Conservation (phyloP, 2,113 vertebrate genomes). For the Barnardius zonarius region DNA sequence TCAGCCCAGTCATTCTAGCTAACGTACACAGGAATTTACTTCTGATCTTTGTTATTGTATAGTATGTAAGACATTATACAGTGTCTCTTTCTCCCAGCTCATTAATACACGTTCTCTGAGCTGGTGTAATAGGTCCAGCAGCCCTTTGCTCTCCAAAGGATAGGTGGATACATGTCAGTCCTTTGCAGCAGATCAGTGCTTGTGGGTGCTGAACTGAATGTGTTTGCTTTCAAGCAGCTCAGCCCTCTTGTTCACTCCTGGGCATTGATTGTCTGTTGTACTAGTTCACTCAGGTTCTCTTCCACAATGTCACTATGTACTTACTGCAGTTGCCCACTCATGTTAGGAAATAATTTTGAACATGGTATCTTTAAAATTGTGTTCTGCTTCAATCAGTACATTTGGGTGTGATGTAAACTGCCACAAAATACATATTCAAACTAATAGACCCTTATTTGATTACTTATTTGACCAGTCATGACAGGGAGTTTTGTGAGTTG, state of each 20-base stretch:
- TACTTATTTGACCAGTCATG: not conserved
- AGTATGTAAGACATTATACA: not conserved
- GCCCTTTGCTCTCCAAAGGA: not conserved
- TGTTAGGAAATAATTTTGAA: not conserved
- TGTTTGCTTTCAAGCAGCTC: not conserved
- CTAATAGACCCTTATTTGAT: not conserved
- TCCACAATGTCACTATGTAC: not conserved
- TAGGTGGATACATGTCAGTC: not conserved
- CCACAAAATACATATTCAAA: not conserved
- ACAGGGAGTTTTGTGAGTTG: not conserved
- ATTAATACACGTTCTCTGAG: not conserved
- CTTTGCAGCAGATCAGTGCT: not conserved
- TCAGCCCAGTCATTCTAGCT: not conserved
- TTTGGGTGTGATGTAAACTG: not conserved
- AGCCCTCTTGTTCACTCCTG: not conserved
- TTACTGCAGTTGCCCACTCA: not conserved
- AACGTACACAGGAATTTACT: not conserved
- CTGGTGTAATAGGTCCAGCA: not conserved
- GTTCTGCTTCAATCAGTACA: not conserved
- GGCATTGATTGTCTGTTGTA: not conserved
- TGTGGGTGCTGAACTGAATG: not conserved
- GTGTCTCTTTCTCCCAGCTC: not conserved
- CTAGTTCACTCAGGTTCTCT: not conserved
- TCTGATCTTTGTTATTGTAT: not conserved
- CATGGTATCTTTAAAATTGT: not conserved